Percentiles rank a stretch among this genome's conserved stretches.
Evolutionary conservation across 2,797 vertebrate species (phyloP).

Genomic region (Lindbergichthys nudifrons): DNA sequence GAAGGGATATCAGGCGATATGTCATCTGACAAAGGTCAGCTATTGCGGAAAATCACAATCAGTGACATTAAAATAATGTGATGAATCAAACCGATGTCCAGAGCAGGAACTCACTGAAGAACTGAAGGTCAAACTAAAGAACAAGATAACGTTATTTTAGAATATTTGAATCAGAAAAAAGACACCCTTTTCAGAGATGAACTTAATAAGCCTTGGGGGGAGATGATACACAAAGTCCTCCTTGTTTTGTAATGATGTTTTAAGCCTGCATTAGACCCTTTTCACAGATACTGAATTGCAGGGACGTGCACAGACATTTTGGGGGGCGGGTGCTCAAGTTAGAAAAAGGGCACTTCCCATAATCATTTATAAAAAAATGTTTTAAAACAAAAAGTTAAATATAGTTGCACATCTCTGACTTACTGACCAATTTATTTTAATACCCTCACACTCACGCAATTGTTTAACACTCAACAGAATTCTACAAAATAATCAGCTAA

Average conservation of each 20-base stretch:
- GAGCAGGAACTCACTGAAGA: slow-evolving; percentile 16
- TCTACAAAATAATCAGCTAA: too few species aligned
- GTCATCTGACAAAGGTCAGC: slow-evolving; percentile 63
- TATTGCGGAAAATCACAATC: slow-evolving; percentile 53
- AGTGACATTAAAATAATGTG: slow-evolving; percentile 68
- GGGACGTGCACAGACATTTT: too few species aligned
- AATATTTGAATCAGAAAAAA: not conserved
- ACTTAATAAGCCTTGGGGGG: not conserved
- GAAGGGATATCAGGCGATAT: slow-evolving; percentile 1
- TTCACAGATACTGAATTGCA: not conserved
- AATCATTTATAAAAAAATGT: too few species aligned
- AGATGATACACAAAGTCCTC: not conserved
- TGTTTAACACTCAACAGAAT: too few species aligned
- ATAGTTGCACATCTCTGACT: too few species aligned
- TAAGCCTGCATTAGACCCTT: not conserved
- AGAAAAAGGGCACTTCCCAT: too few species aligned
- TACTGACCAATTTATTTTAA: too few species aligned
- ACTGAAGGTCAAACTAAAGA: slow-evolving; percentile 29
- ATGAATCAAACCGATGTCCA: slow-evolving; percentile 56
- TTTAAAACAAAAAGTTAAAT: too few species aligned
- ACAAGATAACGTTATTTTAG: not conserved
- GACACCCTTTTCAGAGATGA: not conserved
- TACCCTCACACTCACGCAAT: too few species aligned
- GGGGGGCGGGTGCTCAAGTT: too few species aligned
- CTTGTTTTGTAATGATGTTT: not conserved